Conservation (phyloP, 2,797 vertebrate genomes). For the Lateolabrax maculatus region DNA sequence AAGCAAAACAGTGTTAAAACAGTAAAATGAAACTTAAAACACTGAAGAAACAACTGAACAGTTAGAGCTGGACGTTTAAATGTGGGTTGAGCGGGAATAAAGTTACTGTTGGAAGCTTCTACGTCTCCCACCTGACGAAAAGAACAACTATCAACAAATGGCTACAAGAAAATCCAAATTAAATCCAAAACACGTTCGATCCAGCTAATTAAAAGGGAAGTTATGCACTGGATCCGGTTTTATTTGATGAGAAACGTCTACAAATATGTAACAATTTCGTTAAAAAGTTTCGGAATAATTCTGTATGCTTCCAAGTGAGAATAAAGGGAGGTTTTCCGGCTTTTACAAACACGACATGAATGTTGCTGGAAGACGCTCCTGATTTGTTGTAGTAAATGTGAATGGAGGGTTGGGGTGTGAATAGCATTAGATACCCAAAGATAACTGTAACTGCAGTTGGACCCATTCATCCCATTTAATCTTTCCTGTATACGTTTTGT, state of each 20-base stretch:
- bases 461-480: not conserved
- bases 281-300: not conserved
- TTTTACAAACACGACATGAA: not conserved
- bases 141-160: not conserved
- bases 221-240: not conserved
- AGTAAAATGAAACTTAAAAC: not conserved
- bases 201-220: not conserved
- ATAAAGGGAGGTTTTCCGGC: not conserved
- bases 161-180: not conserved
- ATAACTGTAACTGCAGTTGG: not conserved
- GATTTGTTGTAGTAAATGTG: not conserved
- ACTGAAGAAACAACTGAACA: not conserved
- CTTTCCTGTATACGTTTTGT: not conserved
- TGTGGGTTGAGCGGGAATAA: not conserved
- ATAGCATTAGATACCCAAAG: not conserved
- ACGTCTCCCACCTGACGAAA: not conserved
- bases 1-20: not conserved
- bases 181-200: not conserved
- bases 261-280: too few relatives aligned
- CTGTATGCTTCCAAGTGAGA: too few relatives aligned
- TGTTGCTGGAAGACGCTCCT: not conserved
- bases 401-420: not conserved
- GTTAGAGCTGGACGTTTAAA: not conserved
- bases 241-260: not conserved
- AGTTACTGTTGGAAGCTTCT: not conserved